These are phyloP conservation scores for Dipodomys merriami DNA, from an alignment of 2,113 vertebrate species.

Conservation along the genomic window DNA sequence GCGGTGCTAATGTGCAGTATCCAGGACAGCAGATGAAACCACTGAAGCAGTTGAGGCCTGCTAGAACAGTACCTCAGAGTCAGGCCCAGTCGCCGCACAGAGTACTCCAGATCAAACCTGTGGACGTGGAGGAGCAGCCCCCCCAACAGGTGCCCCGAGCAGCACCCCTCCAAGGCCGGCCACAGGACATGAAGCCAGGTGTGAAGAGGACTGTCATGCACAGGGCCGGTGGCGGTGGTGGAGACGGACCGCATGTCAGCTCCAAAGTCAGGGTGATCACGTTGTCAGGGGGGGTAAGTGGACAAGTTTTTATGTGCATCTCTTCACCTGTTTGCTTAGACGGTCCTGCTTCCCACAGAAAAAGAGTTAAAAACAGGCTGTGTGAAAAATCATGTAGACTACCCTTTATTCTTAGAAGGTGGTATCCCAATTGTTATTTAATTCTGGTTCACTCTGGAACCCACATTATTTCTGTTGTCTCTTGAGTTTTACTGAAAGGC, in stretches of 20 bases:
- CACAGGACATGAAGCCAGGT: slow-evolving; percentile 88
- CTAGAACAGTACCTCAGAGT: slow-evolving; percentile 76
- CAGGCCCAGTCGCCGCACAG: slow-evolving; percentile 74
- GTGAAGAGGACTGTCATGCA: slow-evolving; percentile 98
- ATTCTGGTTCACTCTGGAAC: not conserved
- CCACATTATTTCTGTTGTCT: not conserved
- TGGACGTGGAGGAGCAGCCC: slow-evolving; percentile 75
- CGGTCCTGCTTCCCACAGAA: slow-evolving; percentile 30
- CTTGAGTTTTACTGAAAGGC: not conserved
- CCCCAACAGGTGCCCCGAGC: slow-evolving; percentile 75
- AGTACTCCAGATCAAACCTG: slow-evolving; percentile 72
- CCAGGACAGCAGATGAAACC: slow-evolving; percentile 85
- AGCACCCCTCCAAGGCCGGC: slow-evolving; percentile 80
- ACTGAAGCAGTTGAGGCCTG: slow-evolving; percentile 83
- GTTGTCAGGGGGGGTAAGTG: slow-evolving; percentile 94
- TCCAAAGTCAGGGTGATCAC: slow-evolving; percentile 97
- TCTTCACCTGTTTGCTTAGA: slow-evolving; percentile 55
- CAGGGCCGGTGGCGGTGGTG: slow-evolving; percentile 85
- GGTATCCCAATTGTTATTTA: not conserved
- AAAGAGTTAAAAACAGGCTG: not conserved
- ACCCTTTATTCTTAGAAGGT: not conserved
- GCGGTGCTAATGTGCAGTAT: slow-evolving; percentile 73
- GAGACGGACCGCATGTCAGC: slow-evolving; percentile 88
- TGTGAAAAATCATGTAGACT: not conserved
- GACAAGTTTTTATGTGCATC: slow-evolving; percentile 61